Percentiles rank a stretch among this genome's conserved stretches.
These are phyloP conservation scores for Tribolium castaneum DNA, from an alignment of 1,140 invertebrate genomes.

Conservation along the genomic window DNA sequence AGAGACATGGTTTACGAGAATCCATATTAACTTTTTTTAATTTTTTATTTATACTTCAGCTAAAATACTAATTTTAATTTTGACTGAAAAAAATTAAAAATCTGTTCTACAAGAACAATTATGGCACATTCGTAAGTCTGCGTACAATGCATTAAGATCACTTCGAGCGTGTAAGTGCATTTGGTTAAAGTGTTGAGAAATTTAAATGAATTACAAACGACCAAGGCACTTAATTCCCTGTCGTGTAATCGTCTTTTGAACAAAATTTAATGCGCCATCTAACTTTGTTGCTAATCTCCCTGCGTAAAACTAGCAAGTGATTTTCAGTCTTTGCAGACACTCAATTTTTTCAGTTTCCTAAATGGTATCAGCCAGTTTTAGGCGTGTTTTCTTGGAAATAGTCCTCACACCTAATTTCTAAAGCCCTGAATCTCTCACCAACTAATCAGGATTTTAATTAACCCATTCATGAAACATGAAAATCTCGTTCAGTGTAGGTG, in stretches of 20 bases:
- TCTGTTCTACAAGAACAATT: too few species aligned
- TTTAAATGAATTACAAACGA: too few species aligned
- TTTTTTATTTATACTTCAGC: too few species aligned
- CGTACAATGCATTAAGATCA: too few species aligned
- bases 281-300: not conserved
- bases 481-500: not conserved
- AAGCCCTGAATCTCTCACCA: not conserved
- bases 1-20: too few species aligned
- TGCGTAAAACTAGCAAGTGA: not conserved
- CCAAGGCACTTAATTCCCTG: not conserved
- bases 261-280: not conserved
- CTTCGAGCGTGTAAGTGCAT: too few species aligned
- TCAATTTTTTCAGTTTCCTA: not conserved
- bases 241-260: not conserved
- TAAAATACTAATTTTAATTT: too few species aligned
- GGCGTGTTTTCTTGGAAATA: not conserved
- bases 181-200: too few species aligned
- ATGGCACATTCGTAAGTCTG: too few species aligned
- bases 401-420: not conserved
- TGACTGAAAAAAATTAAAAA: too few species aligned
- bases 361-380: not conserved
- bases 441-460: conserved; percentile 1
- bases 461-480: conserved; percentile 9
- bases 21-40: too few species aligned
- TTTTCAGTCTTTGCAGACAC: not conserved